Evolutionary conservation across 2,113 vertebrate genomes (phyloP), one percentile per base, ranked within the genome.

Genomic region (Pluvianellus socialis): DNA sequence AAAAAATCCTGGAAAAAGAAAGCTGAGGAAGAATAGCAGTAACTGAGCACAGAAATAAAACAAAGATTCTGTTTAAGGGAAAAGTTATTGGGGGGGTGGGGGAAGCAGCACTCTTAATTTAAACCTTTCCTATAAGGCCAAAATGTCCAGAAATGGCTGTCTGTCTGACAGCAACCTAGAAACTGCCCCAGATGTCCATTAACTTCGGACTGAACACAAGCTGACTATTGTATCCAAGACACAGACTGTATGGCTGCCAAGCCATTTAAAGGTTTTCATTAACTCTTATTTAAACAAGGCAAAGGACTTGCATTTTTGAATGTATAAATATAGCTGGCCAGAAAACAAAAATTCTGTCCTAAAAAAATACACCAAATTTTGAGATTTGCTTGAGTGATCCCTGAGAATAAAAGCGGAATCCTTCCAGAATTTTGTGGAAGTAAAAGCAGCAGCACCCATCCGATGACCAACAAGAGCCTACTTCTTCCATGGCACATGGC

Each of bases 221-320:
- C 76, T 79, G 83, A 55, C 91, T 97, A 91, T 95, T 97, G 95
- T 91, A 90, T 82, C 87, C 89, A 79, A 90, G 80, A 94, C 81
- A 95, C 53, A 95, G 89, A 70, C 89, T 90, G 91, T 35, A 56
- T 21, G 81, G 83, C 88, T 97, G 95, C 92, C 92, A 96, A 96
- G 58, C 62, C 86, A 68, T 91, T 95, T 93, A 67, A 93, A 93
- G 86, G 83, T 93, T 96, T 95, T 93, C 52, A 94, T 94, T 96
- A 91, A 94, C 92, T 96, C 91, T 79, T 91, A 91, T 85, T 97
- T 91, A 94, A 97, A 95, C 80, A 92, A 91, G 86, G 94, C 70
- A 79, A 89, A 92, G 24, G 49, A 53, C 70, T 85, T 85, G 40
- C 73, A 75, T 80, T 96, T 89, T 86, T 91, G 66, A 94, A 65